phyloP scores from a whole-genome alignment of 1,140 invertebrate species.

The Melanaphis sacchari region DNA sequence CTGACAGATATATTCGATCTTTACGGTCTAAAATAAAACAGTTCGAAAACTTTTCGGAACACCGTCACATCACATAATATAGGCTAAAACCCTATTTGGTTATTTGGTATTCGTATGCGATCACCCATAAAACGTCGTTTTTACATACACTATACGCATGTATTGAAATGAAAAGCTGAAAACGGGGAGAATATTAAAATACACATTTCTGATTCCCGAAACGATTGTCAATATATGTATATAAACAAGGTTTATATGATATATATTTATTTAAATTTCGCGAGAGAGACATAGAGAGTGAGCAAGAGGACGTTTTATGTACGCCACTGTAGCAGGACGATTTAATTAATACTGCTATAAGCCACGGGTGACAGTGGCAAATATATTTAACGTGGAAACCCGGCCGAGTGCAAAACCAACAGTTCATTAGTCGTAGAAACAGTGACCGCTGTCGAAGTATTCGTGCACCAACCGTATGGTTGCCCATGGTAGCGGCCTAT shows the following conservation, averaged over 20 bases:
- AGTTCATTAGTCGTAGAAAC: slow-evolving; percentile 53
- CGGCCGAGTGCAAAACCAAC: slow-evolving; percentile 49
- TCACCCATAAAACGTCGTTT: slow-evolving; percentile 1
- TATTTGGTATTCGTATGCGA: not conserved
- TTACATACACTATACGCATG: not conserved
- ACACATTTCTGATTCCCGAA: not conserved
- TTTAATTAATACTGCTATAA: slow-evolving; percentile 48
- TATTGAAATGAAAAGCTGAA: not conserved
- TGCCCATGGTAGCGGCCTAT: not conserved
- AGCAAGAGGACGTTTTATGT: not conserved
- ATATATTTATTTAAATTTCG: not conserved
- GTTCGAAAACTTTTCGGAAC: not conserved
- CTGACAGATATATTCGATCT: not conserved
- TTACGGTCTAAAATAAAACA: slow-evolving; percentile 4
- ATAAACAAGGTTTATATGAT: not conserved
- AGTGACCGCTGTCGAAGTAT: slow-evolving; percentile 22
- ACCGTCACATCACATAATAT: not conserved
- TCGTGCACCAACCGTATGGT: not conserved
- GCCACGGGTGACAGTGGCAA: slow-evolving; percentile 6
- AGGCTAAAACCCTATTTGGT: not conserved
- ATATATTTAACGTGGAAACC: slow-evolving; percentile 25
- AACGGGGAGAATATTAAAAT: not conserved
- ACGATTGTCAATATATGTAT: not conserved
- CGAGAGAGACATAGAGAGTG: not conserved
- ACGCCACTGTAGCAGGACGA: slow-evolving; percentile 10